Base-by-base conservation (phyloP, 37 sponge, comb jelly and placozoan species). In the Oscarella lobularis region DNA sequence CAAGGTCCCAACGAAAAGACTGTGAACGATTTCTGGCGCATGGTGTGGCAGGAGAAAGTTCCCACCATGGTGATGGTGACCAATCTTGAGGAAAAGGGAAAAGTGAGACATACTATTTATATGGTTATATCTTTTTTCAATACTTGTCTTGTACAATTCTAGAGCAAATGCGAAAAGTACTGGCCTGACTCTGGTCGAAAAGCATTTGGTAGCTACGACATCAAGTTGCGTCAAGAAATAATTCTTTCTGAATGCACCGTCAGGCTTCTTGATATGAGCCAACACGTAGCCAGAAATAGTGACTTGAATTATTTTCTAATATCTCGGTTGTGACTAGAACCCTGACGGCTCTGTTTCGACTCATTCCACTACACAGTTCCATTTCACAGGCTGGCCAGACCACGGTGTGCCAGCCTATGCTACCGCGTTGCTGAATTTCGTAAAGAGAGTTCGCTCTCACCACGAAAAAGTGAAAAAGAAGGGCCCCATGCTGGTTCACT, bases 381-480 rank as follows among this genome's bases (percentile, higher is more conserved):
- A 94, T 80, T 94, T 67, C 79, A 94, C 92, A 40, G 39, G 79
- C 32, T 96, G 98, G 98, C 98, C 98, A 2, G 94, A 96, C 41
- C 85, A 87, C 54, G 98, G 93, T 38, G 94, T 96, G 1, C 98
- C 98, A 3, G 83, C 80, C 4, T 72, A 87, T 65, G 85, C 88
- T 38, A 89, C 94, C 0, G 77, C 91, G 0, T 74, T 96, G 27
- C 79, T 96, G 0, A 80, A 80, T 66, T 92, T 93, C 69, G 80
- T 89, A 39, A 75, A 81, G 2, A 77, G 82, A 38, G 89, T 96
- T 40, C 38, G 65, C 9, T 72, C 80, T 30, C 76, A 73, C 34
- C 81, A 87, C 38, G 77, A 84, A 35, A 35, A 33, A 0, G 76
- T 85, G 36, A 39, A 4, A 5, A 35, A 3, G 20, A 20, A 81